These are phyloP conservation scores for Albula glossodonta DNA, from an alignment of 2,113 vertebrate genomes.

Conservation along the genomic window DNA sequence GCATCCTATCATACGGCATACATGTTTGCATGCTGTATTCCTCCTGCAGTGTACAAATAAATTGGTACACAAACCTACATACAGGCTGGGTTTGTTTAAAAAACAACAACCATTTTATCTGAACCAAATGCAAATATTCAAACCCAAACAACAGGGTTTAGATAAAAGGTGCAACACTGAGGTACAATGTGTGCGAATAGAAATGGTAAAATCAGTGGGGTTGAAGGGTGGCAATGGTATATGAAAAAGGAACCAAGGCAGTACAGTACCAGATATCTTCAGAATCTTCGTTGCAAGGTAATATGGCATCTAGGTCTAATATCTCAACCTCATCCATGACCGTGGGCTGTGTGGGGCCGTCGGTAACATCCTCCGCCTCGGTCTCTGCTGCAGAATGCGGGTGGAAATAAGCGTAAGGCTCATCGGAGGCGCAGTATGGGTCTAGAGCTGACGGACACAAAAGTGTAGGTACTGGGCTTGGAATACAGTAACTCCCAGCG, in stretches of 20 bases:
- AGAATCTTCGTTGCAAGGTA: conserved; percentile 64
- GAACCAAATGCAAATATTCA: background rate
- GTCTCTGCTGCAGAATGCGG: conserved; percentile 61
- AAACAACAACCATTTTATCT: background rate
- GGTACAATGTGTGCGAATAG: background rate
- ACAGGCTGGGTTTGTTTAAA: background rate
- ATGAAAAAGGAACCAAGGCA: conserved; percentile 19
- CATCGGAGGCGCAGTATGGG: conserved; percentile 61
- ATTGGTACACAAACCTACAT: background rate
- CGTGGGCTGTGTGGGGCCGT: conserved; percentile 52
- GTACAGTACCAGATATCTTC: conserved; percentile 82
- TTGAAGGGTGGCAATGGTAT: background rate
- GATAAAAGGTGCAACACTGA: background rate
- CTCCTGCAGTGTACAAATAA: background rate
- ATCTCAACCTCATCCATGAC: conserved; percentile 85
- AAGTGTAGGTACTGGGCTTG: conserved; percentile 67
- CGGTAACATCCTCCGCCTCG: conserved; percentile 44
- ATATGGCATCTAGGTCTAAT: conserved; percentile 77
- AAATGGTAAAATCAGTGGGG: background rate
- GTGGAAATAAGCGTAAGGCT: conserved; percentile 82
- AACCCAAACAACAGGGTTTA: background rate
- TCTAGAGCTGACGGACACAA: conserved; percentile 55
- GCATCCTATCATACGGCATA: background rate
- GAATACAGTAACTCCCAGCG: conserved; percentile 57
- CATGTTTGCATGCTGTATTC: background rate